phyloP scores from a whole-genome alignment of 2,888 invertebrate genomes.

The Orthosia gracilis region DNA sequence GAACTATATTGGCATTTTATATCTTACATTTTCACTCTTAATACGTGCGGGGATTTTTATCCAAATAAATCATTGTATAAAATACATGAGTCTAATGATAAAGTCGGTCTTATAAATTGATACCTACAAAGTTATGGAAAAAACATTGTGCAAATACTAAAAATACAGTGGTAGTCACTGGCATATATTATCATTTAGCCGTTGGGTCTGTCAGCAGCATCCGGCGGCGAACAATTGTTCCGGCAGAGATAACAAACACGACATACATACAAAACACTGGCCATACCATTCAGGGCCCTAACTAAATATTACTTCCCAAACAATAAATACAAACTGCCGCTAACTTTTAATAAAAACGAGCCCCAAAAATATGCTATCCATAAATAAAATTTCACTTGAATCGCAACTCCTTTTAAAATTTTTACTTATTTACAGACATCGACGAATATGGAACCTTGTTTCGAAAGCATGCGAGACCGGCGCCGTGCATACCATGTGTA shows the following conservation, averaged over 20 bases:
- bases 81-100: conserved; percentile 7
- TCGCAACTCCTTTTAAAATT: conserved; percentile 29
- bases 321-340: conserved; percentile 39
- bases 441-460: conserved; percentile 57
- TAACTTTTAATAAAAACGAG: conserved; percentile 29
- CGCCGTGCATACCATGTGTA: conserved; percentile 51
- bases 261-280: conserved; percentile 54
- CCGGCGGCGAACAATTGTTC: conserved; percentile 69
- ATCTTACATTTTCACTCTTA: conserved; percentile 23
- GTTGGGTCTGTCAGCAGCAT: conserved; percentile 64
- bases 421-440: conserved; percentile 49
- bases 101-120: conserved; percentile 1
- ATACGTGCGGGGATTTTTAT: conserved; percentile 12
- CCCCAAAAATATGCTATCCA: conserved; percentile 31
- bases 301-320: conserved; percentile 55
- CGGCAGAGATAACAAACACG: conserved; percentile 69
- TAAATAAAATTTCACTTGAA: conserved; percentile 52
- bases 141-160: conserved; percentile 54
- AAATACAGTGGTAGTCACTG: conserved; percentile 43
- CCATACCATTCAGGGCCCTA: conserved; percentile 41
- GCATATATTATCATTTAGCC: conserved; percentile 67
- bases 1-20: conserved; percentile 13
- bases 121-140: conserved; percentile 19
- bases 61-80: conserved; percentile 1
- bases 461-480: conserved; percentile 51